Evolutionary conservation across 2,888 invertebrate species (phyloP), one percentile per base, ranked within the genome.

Genomic region (Macroteleia sp.): DNA sequence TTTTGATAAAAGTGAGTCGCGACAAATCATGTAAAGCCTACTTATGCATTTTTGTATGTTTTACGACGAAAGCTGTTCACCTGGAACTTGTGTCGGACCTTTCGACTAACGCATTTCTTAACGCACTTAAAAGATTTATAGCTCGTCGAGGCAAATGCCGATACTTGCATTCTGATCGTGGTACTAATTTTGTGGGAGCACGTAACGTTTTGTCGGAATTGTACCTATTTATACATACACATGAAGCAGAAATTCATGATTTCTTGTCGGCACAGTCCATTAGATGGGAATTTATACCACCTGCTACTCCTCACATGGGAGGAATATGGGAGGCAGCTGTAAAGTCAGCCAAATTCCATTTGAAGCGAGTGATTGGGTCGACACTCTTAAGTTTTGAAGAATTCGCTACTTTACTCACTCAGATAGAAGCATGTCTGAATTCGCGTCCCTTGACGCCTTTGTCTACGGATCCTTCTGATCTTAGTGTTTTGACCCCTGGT

Each of bases 161-260:
- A n/a, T 32, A n/a, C 20, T 20, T 36, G 39, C 39, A 39, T n/a
- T 54, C 54, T 10, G 34, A 54, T 25, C 20, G 39, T 20, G 39
- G 36, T 16, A 54, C 20, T 5, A 54, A 54, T 36, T 54, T 54
- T 36, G 36, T 54, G 8, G 36, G 54, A 20, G 54, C 54, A 20
- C 54, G 54, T 16, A 34, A 54, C 12, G 54, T 32, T 30, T 14
- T 48, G 16, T n/a, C 16, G 6, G 48, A 48, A 48, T 48, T 48
- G n/a, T 48, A 48, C 14, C 17, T 30, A 1, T 48, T 48, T 19
- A 30, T 48, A 17, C 28, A 16, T 10, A 4, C 10, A 9, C 14
- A 48, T 19, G 48, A 48, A n/a, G 16, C 16, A 16, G 48, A 48
- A n/a, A 48, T 48, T 17, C 48, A 48, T 10, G 48, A 48, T 32